phyloP scores from a whole-genome alignment of 2,797 vertebrate genomes.

The Crenichthys baileyi region DNA sequence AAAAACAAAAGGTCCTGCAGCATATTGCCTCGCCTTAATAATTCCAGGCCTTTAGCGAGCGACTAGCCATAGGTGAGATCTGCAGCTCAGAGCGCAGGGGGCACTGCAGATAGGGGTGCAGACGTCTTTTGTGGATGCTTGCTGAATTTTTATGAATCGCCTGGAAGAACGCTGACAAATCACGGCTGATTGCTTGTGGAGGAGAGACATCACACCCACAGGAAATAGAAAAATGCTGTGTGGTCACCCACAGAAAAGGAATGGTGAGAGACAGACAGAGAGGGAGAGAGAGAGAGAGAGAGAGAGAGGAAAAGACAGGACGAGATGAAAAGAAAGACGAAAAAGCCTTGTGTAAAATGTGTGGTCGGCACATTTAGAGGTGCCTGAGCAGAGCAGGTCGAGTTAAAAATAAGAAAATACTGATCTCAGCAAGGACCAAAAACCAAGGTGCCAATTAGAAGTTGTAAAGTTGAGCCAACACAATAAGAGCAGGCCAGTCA shows the following conservation, averaged over 20 bases:
- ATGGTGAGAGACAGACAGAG: slow-evolving; percentile 54
- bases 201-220: slow-evolving; percentile 85
- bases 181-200: slow-evolving; percentile 82
- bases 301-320: slow-evolving; percentile 38
- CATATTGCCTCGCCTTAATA: slow-evolving; percentile 37
- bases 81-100: slow-evolving; percentile 46
- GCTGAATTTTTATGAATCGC: slow-evolving; percentile 85
- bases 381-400: slow-evolving; percentile 77
- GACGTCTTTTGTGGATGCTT: slow-evolving; percentile 78
- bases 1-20: slow-evolving; percentile 15
- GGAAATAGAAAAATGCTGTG: slow-evolving; percentile 84
- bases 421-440: slow-evolving; percentile 84
- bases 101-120: slow-evolving; percentile 53
- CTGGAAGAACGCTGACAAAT: slow-evolving; percentile 85
- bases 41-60: slow-evolving; percentile 45
- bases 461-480: slow-evolving; percentile 80
- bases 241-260: slow-evolving; percentile 74
- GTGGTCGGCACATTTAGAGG: slow-evolving; percentile 80
- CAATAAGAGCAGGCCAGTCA: slow-evolving; percentile 60
- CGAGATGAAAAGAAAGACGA: slow-evolving; percentile 42
- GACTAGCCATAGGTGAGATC: slow-evolving; percentile 43
- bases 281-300: slow-evolving; percentile 19
- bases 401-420: slow-evolving; percentile 55
- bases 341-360: slow-evolving; percentile 80
- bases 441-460: slow-evolving; percentile 83